Evolutionary conservation across 2,888 invertebrate species (phyloP), one percentile per base, ranked within the genome.

Genomic region (Papilio protenor): DNA sequence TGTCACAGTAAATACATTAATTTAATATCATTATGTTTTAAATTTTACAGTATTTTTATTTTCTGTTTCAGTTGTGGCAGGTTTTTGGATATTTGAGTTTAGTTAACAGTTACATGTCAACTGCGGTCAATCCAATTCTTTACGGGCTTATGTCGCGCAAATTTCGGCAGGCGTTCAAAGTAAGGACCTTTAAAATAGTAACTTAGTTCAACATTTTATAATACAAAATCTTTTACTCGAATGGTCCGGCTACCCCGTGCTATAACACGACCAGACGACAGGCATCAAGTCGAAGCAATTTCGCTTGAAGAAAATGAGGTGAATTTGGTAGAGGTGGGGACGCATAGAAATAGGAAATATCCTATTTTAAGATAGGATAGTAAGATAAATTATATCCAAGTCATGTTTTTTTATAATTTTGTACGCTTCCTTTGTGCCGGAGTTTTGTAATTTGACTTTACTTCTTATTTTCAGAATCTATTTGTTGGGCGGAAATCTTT

Each of bases 91-190:
- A 92, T 81, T 73, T 93, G 11, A 91, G 90, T 77, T 77, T 83
- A 10, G 88, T 91, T 80, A 92, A 90, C 81, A 89, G 89, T 10
- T 94, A 93, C 80, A 81, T 92, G 81, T 91, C 92, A 0, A 90
- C 93, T 1, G 91, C 90, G 55, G 89, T 91, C 1, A 94, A 94
- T 80, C 94, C 94, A 0, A 91, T 94, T 23, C 87, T 94, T 1
- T 94, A 94, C 83, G 92, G 92, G 77, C 84, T 94, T 52, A 93
- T 94, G 94, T 94, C 94, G 0, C 85, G 87, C 66, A 94, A 92
- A 82, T 94, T 94, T 82, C 87, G 92, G 75, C 86, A 88, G 76
- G 92, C 93, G 52, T 94, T 94, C 79, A 93, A 91, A 86, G 94
- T 94, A 86, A 87, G 87, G 10, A 61, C 0, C 2, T n/a, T 64